These are phyloP conservation scores for Premnoplex brunnescens DNA, from an alignment of 2,797 vertebrate species.

Conservation along the genomic window DNA sequence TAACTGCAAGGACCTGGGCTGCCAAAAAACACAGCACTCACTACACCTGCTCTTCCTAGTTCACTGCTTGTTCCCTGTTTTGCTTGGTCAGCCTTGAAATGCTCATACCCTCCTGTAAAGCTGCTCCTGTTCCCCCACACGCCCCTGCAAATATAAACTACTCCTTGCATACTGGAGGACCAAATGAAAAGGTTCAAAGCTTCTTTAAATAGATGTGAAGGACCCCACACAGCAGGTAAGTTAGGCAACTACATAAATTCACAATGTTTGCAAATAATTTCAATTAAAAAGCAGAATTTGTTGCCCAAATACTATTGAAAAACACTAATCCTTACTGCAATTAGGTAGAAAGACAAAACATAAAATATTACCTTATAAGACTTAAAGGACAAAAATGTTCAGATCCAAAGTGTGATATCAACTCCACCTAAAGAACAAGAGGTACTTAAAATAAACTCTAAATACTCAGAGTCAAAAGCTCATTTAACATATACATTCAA, in stretches of 20 bases:
- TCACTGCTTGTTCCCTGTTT: background rate
- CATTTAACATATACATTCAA: background rate
- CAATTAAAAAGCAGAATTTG: background rate
- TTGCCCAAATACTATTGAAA: background rate
- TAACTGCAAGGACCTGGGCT: background rate
- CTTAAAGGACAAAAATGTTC: constrained; percentile 98
- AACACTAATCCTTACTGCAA: background rate
- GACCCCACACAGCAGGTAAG: background rate
- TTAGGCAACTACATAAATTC: background rate
- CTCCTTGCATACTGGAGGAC: background rate
- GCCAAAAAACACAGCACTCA: background rate
- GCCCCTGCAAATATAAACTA: background rate
- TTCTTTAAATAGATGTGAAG: background rate
- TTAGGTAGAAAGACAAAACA: background rate
- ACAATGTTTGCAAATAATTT: background rate
- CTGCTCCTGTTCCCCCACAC: background rate
- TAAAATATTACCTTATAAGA: constrained; percentile 90
- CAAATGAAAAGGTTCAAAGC: background rate
- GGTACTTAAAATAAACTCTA: constrained; percentile 12
- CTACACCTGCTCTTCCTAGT: background rate
- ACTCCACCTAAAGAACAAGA: constrained; percentile 86
- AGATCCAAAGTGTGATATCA: constrained; percentile 95
- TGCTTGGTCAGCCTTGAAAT: background rate
- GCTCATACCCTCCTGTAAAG: background rate
- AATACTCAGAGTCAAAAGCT: background rate